Evolutionary conservation across 2,888 invertebrate species (phyloP).

Genomic region (Cecidostiba fungosa): DNA sequence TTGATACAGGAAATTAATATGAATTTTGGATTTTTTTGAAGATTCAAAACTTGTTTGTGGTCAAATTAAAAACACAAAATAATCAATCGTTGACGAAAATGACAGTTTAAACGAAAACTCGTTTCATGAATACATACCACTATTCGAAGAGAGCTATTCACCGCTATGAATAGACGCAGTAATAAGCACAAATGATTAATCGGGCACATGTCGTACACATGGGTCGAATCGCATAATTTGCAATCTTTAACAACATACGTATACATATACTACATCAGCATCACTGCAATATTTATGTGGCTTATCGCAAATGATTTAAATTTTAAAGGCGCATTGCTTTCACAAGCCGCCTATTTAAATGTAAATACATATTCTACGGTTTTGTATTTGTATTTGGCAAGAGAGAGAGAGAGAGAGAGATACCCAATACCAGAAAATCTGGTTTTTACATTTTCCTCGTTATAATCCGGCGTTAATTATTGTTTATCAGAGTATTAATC

Average conservation of each 20-base stretch:
- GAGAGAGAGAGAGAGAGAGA: background rate
- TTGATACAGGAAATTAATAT: background rate
- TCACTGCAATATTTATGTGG: slow-evolving; percentile 25
- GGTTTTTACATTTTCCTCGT: background rate
- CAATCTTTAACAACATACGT: slow-evolving; percentile 30
- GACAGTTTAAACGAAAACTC: background rate
- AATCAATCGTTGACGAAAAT: background rate
- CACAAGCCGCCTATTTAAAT: slow-evolving; percentile 25
- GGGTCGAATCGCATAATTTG: slow-evolving; percentile 1
- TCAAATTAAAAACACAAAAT: no score
- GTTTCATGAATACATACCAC: background rate
- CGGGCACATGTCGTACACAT: background rate
- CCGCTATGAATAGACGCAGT: slow-evolving; percentile 31
- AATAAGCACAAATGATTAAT: slow-evolving; percentile 54
- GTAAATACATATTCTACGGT: slow-evolving; percentile 25
- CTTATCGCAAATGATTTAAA: slow-evolving; percentile 27
- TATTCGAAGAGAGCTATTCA: slow-evolving; percentile 20
- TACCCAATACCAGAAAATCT: background rate
- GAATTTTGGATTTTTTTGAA: background rate
- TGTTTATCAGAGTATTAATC: slow-evolving; percentile 15
- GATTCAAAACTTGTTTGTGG: background rate
- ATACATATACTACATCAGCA: background rate
- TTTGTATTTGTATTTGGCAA: slow-evolving; percentile 4
- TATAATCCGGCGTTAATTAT: background rate
- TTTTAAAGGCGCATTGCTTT: slow-evolving; percentile 27